Base-by-base conservation (phyloP, 2,113 vertebrate genomes). In the Phoxinus phoxinus region DNA sequence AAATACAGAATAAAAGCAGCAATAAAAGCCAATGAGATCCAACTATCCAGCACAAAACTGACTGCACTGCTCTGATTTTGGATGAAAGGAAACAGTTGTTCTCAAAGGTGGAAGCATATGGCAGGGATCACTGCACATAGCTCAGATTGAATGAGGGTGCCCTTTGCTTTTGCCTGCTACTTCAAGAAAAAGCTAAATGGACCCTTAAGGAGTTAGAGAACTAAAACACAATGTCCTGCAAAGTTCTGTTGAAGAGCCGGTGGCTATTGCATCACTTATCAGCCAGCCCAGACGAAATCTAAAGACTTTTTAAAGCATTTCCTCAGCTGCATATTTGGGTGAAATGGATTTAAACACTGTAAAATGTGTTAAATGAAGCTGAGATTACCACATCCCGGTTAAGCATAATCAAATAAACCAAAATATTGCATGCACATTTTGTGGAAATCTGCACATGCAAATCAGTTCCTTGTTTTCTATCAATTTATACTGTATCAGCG, bases 51-150 rank as follows among this genome's bases (percentile, higher is more conserved):
- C 21, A 9, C 21, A 41, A 58, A 5, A 59, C 5, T 77, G 74
- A n/a, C 75, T 77, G 19, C 2, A 30, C 3, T 9, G 23, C 32
- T 41, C 32, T 41, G 27, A 17, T 35, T 53, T 37, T 37, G 21
- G 53, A 17, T 13, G 25, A 78, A 37, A 78, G 48, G 27, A 56
- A 56, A 23, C 32, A n/a, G 30, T 35, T 6, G 6, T 73, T 73
- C 41, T 73, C 37, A 73, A 73, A 46, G 71, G 23, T 73, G 37
- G 23, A 77, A 37, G n/a, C 1, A 58, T 77, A 77, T 0, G 0
- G 17, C 19, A 58, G 51, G 75, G 53, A 78, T 78, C 51, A 78
- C 21, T 59, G 76, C 32, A 59, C 53, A 78, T 59, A 41, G 19
- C 15, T 59, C 27, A 51, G 27, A 23, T 35, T 77, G 25, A 56